Conservation (phyloP, 2,888 invertebrate species). For the Eupelmus urozonus region DNA sequence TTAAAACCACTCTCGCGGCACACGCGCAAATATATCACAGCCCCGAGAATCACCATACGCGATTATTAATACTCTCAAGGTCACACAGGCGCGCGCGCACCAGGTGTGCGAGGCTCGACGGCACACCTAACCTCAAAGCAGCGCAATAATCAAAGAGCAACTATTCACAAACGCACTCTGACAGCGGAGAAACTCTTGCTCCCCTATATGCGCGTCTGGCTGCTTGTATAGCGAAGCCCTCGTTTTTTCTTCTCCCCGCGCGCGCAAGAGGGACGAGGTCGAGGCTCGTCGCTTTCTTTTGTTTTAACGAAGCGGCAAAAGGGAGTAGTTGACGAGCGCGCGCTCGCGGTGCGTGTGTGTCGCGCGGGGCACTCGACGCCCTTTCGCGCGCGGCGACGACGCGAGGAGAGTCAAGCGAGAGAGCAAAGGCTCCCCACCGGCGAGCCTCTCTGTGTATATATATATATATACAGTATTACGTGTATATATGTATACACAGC, state of each 20-base stretch:
- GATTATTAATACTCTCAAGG: conserved; percentile 44
- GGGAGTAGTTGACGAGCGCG: background rate
- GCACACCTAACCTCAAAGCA: conserved; percentile 45
- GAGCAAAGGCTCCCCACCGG: conserved; percentile 20
- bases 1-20: too few species aligned
- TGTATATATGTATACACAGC: background rate
- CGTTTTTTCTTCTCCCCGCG: background rate
- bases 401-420: conserved; percentile 53
- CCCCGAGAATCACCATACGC: too few species aligned
- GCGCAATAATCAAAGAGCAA: conserved; percentile 23
- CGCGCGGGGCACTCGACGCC: conserved; percentile 45
- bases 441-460: too few species aligned
- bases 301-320: conserved; percentile 39
- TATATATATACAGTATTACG: too few species aligned
- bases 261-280: too few species aligned
- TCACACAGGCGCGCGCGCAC: conserved; percentile 29
- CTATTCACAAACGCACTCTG: background rate
- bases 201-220: conserved; percentile 7
- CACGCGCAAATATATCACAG: background rate
- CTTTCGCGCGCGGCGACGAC: too few species aligned
- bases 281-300: conserved; percentile 42
- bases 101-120: background rate
- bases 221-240: too few species aligned
- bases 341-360: conserved; percentile 28
- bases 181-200: background rate